Percentiles rank a stretch among this genome's conserved stretches.
Conservation (phyloP, 2,113 vertebrate genomes). For the Fregata magnificens region DNA sequence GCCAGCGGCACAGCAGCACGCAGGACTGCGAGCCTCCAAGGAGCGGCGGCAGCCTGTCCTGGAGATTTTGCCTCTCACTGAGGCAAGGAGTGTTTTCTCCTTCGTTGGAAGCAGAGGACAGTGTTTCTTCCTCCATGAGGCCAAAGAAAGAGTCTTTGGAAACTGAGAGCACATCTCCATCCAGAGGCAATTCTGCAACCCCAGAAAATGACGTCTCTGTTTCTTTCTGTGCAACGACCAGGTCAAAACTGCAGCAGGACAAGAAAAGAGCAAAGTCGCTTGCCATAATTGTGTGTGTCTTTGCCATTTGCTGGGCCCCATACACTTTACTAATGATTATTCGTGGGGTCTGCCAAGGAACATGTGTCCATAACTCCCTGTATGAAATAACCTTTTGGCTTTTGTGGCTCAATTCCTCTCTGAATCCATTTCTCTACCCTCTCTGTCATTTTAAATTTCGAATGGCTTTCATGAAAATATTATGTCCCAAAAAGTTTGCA, state of each 20-base stretch:
- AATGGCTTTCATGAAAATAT: slow-evolving; percentile 73
- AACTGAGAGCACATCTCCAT: not conserved
- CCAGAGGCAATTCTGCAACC: not conserved
- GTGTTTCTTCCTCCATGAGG: not conserved
- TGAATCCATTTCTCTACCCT: slow-evolving; percentile 87
- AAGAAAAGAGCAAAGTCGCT: slow-evolving; percentile 83
- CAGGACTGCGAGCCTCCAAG: not conserved
- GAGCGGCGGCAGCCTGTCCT: not conserved
- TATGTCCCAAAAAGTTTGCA: not conserved
- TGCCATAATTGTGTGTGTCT: slow-evolving; percentile 80
- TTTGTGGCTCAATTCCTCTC: slow-evolving; percentile 84
- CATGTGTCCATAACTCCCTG: slow-evolving; percentile 56
- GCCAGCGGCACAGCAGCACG: not conserved
- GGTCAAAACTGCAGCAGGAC: slow-evolving; percentile 60
- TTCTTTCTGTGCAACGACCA: not conserved
- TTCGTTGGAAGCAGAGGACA: not conserved
- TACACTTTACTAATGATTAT: slow-evolving; percentile 83
- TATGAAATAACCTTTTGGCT: slow-evolving; percentile 85
- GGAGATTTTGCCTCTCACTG: not conserved
- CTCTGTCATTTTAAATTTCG: slow-evolving; percentile 83
- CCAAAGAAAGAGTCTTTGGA: not conserved
- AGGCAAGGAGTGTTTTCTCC: not conserved
- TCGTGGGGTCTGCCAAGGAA: slow-evolving; percentile 64
- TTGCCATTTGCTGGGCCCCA: slow-evolving; percentile 85
- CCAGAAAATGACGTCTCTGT: not conserved